Conservation (phyloP, 2,888 invertebrate species). For the Amiota mariae region DNA sequence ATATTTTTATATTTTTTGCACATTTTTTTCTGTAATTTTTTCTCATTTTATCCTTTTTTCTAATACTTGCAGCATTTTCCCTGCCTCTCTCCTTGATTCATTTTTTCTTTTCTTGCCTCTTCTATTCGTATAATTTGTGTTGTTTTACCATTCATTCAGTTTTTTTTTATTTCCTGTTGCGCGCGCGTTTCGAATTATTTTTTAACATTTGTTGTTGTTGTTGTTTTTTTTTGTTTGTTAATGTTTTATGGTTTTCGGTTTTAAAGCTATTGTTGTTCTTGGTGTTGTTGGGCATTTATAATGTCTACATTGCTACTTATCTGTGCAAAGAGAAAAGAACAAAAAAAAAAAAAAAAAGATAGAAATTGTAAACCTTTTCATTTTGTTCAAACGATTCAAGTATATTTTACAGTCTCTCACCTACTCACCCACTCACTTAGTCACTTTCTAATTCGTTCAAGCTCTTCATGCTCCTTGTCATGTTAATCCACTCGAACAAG, state of each 20-base stretch:
- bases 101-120: too few relatives aligned
- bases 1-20: conserved; percentile 12
- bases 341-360: conserved; percentile 2
- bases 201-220: conserved; percentile 2
- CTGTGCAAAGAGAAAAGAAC: background rate
- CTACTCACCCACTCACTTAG: background rate
- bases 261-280: conserved; percentile 8
- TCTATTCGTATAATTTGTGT: too few relatives aligned
- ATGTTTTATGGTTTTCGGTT: background rate
- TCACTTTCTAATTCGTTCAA: background rate
- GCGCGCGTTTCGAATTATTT: conserved; percentile 13
- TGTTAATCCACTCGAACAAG: background rate
- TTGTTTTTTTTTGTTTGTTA: conserved; percentile 15
- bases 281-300: conserved; percentile 5
- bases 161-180: conserved; percentile 20
- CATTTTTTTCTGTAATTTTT: conserved; percentile 1
- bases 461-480: too few relatives aligned
- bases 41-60: background rate
- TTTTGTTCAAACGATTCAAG: background rate
- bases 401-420: background rate
- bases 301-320: conserved; percentile 15
- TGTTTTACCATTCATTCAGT: background rate
- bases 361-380: conserved; percentile 24
- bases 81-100: too few relatives aligned
- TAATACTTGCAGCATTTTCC: too few relatives aligned